phyloP scores from a whole-genome alignment of 64 coral and sea anemone genomes.

The Actinia tenebrosa region DNA sequence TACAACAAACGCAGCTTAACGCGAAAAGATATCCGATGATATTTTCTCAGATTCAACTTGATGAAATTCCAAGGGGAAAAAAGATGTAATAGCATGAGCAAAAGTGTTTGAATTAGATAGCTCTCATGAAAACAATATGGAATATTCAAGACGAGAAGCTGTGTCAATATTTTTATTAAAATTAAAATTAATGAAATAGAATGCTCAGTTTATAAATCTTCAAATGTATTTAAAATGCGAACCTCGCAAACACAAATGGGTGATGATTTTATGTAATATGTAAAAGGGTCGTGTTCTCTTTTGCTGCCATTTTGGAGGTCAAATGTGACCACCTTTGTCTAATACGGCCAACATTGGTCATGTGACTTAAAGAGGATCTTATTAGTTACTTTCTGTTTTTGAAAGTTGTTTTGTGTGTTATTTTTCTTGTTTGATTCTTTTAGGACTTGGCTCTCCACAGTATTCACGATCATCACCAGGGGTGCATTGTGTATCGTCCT shows the following conservation, averaged over 20 bases:
- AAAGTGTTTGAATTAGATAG: no score
- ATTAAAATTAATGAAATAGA: no score
- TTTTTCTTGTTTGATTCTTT: constrained; percentile 1
- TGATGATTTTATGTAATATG: no score
- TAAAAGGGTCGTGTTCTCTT: background rate
- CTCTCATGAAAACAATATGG: no score
- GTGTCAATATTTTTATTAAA: no score
- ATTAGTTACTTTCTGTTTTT: background rate
- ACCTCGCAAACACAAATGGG: background rate
- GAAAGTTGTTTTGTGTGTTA: background rate
- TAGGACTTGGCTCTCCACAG: background rate
- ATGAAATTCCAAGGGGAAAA: no score
- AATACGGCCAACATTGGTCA: background rate
- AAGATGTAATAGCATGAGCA: no score
- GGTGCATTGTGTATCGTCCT: background rate
- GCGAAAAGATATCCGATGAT: no score
- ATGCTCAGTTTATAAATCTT: no score
- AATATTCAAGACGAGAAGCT: no score
- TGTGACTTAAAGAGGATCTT: background rate
- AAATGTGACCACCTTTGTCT: background rate
- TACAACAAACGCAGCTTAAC: no score
- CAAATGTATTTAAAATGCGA: background rate
- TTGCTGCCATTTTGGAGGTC: background rate
- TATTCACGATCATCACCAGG: background rate
- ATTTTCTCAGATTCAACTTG: no score